Evolutionary conservation across 2,888 invertebrate species (phyloP).

Genomic region (Dasysyrphus albostriatus): DNA sequence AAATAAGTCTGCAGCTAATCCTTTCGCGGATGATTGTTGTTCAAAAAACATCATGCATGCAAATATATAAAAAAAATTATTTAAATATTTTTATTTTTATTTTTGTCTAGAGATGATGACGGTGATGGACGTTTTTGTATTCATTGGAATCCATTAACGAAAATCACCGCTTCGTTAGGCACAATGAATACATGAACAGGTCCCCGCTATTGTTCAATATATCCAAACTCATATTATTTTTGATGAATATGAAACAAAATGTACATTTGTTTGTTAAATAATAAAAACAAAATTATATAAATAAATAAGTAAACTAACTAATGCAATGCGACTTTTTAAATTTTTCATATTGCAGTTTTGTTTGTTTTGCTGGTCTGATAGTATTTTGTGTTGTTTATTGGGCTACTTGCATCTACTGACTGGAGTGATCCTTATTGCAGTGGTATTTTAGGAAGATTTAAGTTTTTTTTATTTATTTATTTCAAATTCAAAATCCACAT

Average conservation of each 20-base stretch:
- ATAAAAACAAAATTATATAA: slow-evolving; percentile 40
- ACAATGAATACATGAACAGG: slow-evolving; percentile 64
- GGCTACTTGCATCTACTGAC: slow-evolving; percentile 1
- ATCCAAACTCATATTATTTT: slow-evolving; percentile 40
- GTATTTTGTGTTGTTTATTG: neutral
- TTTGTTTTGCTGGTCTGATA: neutral
- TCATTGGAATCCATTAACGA: slow-evolving; percentile 68
- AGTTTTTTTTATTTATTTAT: slow-evolving; percentile 17
- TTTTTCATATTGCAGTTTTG: slow-evolving; percentile 36
- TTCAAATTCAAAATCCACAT: neutral
- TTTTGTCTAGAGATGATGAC: slow-evolving; percentile 57
- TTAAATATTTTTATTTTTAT: slow-evolving; percentile 34
- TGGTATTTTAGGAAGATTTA: slow-evolving; percentile 31
- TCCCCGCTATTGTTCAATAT: slow-evolving; percentile 47
- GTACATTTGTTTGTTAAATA: slow-evolving; percentile 40
- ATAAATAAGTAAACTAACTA: slow-evolving; percentile 52
- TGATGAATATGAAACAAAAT: slow-evolving; percentile 54
- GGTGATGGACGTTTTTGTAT: slow-evolving; percentile 53
- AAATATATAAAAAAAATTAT: neutral
- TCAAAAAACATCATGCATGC: slow-evolving; percentile 46
- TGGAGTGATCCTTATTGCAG: slow-evolving; percentile 31
- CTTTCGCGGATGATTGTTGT: slow-evolving; percentile 35
- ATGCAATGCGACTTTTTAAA: slow-evolving; percentile 43
- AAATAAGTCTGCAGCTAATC: slow-evolving; percentile 47
- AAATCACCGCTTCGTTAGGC: slow-evolving; percentile 71